phyloP scores from a whole-genome alignment of 2,888 invertebrate genomes.

The Rosalia funebris region DNA sequence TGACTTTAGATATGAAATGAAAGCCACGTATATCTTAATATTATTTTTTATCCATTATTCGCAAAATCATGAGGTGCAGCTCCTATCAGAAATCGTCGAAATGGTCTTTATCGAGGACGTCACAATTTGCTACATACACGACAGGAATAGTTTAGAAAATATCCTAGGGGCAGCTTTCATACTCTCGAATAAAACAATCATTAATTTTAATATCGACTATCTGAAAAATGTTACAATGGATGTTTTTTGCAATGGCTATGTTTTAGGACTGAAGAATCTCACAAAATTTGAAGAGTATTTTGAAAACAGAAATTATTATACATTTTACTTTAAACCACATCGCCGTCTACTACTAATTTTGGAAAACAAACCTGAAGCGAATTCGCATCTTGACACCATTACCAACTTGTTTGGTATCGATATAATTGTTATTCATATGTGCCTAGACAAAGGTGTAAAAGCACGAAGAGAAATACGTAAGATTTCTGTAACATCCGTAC shows the following conservation, averaged over 20 bases:
- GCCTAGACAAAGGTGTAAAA: too few relatives aligned
- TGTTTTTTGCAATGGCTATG: constrained; percentile 13
- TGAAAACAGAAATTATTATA: neutral
- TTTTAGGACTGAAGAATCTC: neutral
- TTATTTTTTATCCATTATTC: too few relatives aligned
- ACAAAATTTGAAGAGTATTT: constrained; percentile 7
- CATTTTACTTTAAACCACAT: constrained; percentile 14
- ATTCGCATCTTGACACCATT: neutral
- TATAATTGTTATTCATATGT: neutral
- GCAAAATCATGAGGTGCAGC: too few relatives aligned
- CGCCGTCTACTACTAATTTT: constrained; percentile 1
- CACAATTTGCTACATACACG: constrained; percentile 13
- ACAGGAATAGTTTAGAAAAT: neutral
- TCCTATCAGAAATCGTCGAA: too few relatives aligned
- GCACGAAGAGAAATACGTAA: too few relatives aligned
- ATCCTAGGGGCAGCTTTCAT: neutral
- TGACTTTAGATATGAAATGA: too few relatives aligned
- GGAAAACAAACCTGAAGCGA: neutral
- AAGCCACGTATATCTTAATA: too few relatives aligned
- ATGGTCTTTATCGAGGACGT: neutral
- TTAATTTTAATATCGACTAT: constrained; percentile 1
- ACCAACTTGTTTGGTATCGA: constrained; percentile 10
- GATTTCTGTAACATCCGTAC: too few relatives aligned
- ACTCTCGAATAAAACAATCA: neutral
- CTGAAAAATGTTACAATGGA: neutral